Base-by-base conservation (phyloP, 2,113 vertebrate species). In the Xenopus borealis region DNA sequence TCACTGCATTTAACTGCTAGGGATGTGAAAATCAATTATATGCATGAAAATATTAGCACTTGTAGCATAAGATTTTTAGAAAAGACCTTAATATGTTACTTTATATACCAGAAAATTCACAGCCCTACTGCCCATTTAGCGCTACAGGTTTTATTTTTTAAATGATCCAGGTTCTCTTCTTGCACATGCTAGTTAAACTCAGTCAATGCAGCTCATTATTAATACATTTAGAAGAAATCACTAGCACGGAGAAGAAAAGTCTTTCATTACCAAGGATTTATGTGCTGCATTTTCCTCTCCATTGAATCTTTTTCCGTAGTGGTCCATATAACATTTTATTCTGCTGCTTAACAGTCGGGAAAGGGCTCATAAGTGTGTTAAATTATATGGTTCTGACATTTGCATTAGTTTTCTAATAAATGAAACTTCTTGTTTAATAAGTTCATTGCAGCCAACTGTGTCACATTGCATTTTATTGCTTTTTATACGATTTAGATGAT, bases 401-500 rank as follows among this genome's bases (percentile, higher is more conserved):
- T 69, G 66, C 73, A 76, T 76, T 76, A 69, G 73, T 76, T 76
- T 69, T 53, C 73, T 76, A 69, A 76, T 76, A 76, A 76, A 76
- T 76, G 73, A 76, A 69, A 59, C 73, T 69, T 76, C 59, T 72
- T 69, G 73, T 69, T 76, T 76, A 76, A 76, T 76, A 76, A 76
- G 73, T 69, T 76, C 73, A 76, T 69, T 63, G 73, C 73, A 76
- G 73, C 57, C 73, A 69, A 55, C 66, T 76, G 73, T 76, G 73
- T 76, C 73, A 62, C 73, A 20, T 61, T 14, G 44, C 73, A 55
- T 76, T 76, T 76, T 76, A 76, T 69, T 50, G 18, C 66, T 52
- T 63, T 69, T 76, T 76, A 69, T 76, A 69, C 14, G 30, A 76
- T 63, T 69, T 30, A 55, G 59, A 76, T 69, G 40, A 76, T 69